These are phyloP conservation scores for Anastrepha ludens DNA, from an alignment of 1,140 invertebrate species.

Conservation along the genomic window DNA sequence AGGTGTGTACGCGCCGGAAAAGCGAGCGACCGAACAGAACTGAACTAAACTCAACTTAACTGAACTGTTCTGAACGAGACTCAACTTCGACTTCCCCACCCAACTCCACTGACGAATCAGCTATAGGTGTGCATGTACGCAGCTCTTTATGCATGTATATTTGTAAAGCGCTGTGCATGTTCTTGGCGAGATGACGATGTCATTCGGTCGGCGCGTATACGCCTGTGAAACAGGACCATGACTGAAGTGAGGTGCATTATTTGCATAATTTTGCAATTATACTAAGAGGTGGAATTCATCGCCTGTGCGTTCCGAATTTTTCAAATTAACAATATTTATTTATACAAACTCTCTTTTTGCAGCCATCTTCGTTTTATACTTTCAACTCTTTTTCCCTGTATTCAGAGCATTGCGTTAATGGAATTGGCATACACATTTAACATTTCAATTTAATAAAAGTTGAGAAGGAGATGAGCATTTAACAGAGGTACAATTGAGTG, in stretches of 20 bases:
- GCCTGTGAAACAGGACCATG: not conserved
- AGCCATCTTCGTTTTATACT: not conserved
- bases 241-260: not conserved
- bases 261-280: conserved; percentile 38
- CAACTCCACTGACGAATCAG: not conserved
- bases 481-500: not conserved
- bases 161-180: not conserved
- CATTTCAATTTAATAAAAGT: conserved; percentile 13
- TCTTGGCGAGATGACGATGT: conserved; percentile 5
- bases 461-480: conserved; percentile 8
- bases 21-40: not conserved
- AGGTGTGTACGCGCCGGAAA: not conserved
- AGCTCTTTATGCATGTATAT: not conserved
- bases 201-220: not conserved
- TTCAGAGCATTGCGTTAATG: conserved; percentile 8
- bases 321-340: conserved; percentile 38
- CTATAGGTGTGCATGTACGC: not conserved
- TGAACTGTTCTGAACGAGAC: not conserved
- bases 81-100: not conserved
- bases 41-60: conserved; percentile 24
- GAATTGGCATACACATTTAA: conserved; percentile 29
- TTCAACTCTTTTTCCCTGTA: not conserved
- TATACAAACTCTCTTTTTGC: conserved; percentile 4
- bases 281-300: conserved; percentile 25
- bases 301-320: conserved; percentile 30